A percentile compares a stretch with the other conserved stretches of the same genome.
These are phyloP conservation scores for Philonicus albiceps DNA, from an alignment of 2,888 invertebrate species.

Conservation along the genomic window DNA sequence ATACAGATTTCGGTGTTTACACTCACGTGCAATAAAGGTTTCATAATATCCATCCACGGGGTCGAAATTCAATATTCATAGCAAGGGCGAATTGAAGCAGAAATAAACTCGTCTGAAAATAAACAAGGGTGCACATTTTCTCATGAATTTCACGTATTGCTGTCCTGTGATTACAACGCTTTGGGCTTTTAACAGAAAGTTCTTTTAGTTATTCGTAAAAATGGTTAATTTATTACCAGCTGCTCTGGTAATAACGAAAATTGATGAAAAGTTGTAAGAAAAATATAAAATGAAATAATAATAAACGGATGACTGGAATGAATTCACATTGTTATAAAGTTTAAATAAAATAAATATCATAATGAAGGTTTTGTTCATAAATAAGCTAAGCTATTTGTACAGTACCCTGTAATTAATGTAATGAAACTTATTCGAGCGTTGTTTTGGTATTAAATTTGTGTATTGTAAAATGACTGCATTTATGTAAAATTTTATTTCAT, in stretches of 20 bases:
- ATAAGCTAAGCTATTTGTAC: no score
- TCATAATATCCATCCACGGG: not conserved
- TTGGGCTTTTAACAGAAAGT: not conserved
- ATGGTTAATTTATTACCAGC: not conserved
- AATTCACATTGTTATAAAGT: not conserved
- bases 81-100: not conserved
- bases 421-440: not conserved
- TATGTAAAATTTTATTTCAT: no score
- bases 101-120: not conserved
- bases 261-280: not conserved
- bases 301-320: not conserved
- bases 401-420: not conserved
- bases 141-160: not conserved
- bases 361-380: not conserved
- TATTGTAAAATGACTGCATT: no score
- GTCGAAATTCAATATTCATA: not conserved
- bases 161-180: not conserved
- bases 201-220: not conserved
- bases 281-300: not conserved
- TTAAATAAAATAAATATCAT: not conserved
- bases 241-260: not conserved
- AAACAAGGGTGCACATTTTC: not conserved
- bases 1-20: not conserved
- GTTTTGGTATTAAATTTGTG: not conserved
- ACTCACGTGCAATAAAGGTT: not conserved